Evolutionary conservation across 2,888 invertebrate genomes (phyloP).

Genomic region (Drosophila nigritarsus): DNA sequence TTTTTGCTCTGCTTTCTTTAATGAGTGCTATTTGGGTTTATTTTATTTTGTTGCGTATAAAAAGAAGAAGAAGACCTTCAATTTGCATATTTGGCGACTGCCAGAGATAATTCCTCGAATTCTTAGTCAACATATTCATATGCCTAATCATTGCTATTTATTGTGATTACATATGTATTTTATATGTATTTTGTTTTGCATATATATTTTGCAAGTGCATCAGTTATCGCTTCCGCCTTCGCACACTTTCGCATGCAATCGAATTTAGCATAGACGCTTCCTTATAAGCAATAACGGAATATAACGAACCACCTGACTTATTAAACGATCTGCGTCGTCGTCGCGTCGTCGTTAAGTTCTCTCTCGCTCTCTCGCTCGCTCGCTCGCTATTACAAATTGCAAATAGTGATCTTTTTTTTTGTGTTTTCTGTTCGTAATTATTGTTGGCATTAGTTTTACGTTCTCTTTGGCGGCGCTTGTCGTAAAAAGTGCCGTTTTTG

Average conservation of each 20-base stretch:
- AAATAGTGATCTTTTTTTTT: conserved; percentile 19
- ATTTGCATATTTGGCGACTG: conserved; percentile 31
- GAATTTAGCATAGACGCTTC: conserved; percentile 46
- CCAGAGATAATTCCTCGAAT: conserved; percentile 45
- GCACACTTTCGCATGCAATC: conserved; percentile 15
- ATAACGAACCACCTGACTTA: conserved; percentile 50
- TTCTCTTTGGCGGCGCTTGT: conserved; percentile 45
- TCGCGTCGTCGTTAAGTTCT: conserved; percentile 12
- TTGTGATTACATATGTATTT: conserved; percentile 7
- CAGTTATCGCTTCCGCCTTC: conserved; percentile 41
- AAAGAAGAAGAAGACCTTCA: conserved; percentile 46
- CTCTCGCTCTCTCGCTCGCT: conserved; percentile 1
- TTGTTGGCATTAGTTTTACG: conserved; percentile 33
- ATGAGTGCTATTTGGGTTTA: conserved; percentile 1
- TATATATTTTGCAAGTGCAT: conserved; percentile 14
- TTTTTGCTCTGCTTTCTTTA: conserved; percentile 17
- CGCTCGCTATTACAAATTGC: conserved; percentile 30
- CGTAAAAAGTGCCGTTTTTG: conserved; percentile 53
- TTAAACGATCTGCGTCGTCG: conserved; percentile 36
- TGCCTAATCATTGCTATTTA: conserved; percentile 30
- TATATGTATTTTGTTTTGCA: background rate
- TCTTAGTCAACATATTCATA: conserved; percentile 14
- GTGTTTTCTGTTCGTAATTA: conserved; percentile 16
- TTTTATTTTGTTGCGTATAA: conserved; percentile 38
- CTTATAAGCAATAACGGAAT: conserved; percentile 44